Percentiles rank a stretch among this genome's conserved stretches.
phyloP scores from a whole-genome alignment of 2,113 vertebrate species.

The Muntiacus reevesi region DNA sequence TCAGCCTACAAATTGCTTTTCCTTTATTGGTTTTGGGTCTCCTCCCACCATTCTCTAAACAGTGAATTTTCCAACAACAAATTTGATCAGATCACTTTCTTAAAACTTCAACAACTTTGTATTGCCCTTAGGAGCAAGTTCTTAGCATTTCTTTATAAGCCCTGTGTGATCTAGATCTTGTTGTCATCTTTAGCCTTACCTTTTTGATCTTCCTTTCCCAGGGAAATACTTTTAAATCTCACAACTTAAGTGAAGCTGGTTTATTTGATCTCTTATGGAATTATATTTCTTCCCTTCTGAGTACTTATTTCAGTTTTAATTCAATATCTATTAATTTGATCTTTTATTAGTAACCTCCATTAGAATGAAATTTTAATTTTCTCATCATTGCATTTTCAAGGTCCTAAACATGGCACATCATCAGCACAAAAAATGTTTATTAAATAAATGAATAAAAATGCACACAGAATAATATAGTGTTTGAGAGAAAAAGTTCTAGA shows the following conservation, averaged over 20 bases:
- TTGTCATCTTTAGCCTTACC: neutral
- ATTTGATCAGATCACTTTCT: neutral
- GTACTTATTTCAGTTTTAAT: neutral
- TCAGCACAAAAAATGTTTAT: neutral
- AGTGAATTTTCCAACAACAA: neutral
- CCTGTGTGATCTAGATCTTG: neutral
- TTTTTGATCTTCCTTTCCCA: neutral
- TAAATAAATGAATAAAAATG: neutral
- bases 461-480: neutral
- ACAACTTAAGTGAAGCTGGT: neutral
- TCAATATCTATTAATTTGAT: neutral
- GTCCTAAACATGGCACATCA: neutral
- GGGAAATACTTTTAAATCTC: slow-evolving; percentile 6
- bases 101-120: neutral
- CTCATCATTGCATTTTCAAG: neutral
- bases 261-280: neutral
- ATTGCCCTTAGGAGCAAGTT: neutral
- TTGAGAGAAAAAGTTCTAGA: neutral
- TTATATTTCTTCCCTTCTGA: neutral
- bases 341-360: neutral
- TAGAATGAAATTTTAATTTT: neutral
- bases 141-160: neutral
- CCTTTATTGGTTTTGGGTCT: neutral
- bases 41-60: neutral
- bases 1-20: neutral